Base-by-base conservation (phyloP, 2,113 vertebrate genomes). In the Grus americana region DNA sequence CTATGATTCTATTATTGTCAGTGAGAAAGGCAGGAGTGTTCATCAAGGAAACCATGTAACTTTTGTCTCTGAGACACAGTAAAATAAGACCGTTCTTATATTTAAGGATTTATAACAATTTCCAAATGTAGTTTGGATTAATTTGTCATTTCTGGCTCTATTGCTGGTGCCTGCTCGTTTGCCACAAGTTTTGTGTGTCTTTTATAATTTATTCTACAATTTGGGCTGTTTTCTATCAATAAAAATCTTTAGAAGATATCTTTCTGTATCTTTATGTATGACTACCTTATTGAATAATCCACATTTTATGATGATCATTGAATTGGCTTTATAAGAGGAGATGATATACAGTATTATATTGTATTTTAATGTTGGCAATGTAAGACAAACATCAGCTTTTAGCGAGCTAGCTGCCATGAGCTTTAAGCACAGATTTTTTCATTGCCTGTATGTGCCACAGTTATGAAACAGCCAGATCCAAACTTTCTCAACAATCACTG, bases 401-500 rank as follows among this genome's bases (percentile, higher is more conserved):
- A 55, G 24, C 15, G 19, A 50, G 10, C 44, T 79, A 47, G 19
- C n/a, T 68, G 32, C 54, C 34, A 13, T 79, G 7, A 59, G 12
- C 23, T 16, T 27, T 49, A 26, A n/a, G 30, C 34, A 74, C 19
- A 55, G 38, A 40, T 40, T 63, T 57, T 88, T 87, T 74, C 8
- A 8, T 38, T 59, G 12, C 27, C 3, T 58, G 1, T 34, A 2
- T 79, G 38, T 27, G 17, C 20, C 16, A 9, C 9, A 36, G 5
- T 57, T 66, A 50, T 1, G 14, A 66, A 78, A 32, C 17, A 54
- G 40, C 34, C 22, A 46, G 27, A 46, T 52, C 22, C 15, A 49
- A 62, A 54, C 8, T 54, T 85, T 24, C 16, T 57, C 44, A 58
- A 19, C 9, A 49, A 6, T 30, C 3, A 0, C 22, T 0, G 0